Conservation (phyloP, 2,797 vertebrate genomes). For the Hybognathus amarus region DNA sequence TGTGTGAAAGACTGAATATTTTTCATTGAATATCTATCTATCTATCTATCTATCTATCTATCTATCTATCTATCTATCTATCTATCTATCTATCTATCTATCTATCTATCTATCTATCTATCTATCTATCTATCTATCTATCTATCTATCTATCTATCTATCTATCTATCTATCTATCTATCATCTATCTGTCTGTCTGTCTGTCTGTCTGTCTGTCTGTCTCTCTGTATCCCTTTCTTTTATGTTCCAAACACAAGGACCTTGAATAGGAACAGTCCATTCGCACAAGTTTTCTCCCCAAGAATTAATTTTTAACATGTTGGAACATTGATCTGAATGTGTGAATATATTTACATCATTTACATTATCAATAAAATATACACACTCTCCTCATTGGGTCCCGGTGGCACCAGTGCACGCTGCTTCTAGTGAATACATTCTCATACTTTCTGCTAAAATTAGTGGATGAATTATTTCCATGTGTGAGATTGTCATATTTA, state of each 20-base stretch:
- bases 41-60: too few relatives aligned
- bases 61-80: too few relatives aligned
- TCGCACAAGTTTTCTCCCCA: slow-evolving; percentile 34
- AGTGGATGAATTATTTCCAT: slow-evolving; percentile 34
- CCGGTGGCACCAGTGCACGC: background rate
- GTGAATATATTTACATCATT: slow-evolving; percentile 53
- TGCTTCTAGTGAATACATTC: slow-evolving; percentile 24
- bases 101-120: too few relatives aligned
- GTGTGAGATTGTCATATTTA: slow-evolving; percentile 36
- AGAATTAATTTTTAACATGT: slow-evolving; percentile 50
- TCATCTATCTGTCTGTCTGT: background rate
- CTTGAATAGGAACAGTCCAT: slow-evolving; percentile 52
- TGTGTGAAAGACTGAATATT: background rate
- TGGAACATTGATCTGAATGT: slow-evolving; percentile 54
- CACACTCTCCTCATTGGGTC: slow-evolving; percentile 8
- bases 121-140: too few relatives aligned
- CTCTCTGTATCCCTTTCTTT: background rate
- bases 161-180: background rate
- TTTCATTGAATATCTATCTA: too few relatives aligned
- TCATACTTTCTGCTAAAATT: slow-evolving; percentile 20
- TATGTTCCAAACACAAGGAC: slow-evolving; percentile 27
- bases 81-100: too few relatives aligned
- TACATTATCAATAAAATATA: slow-evolving; percentile 45
- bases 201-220: background rate
- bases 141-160: background rate